phyloP scores from a whole-genome alignment of 1,140 invertebrate species.

The Apis florea region DNA sequence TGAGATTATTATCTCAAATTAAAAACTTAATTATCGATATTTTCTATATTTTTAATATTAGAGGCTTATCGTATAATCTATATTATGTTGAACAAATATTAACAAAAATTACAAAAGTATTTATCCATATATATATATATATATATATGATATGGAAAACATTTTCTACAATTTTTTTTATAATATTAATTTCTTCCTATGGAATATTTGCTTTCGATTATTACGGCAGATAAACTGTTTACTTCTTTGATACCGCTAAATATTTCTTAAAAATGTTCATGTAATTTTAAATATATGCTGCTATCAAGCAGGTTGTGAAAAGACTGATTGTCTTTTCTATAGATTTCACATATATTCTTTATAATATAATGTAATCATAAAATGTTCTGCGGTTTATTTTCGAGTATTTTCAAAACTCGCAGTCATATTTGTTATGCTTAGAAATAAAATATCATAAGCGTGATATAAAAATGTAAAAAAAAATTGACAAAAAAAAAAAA shows the following conservation, averaged over 20 bases:
- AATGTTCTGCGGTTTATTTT: conserved; percentile 12
- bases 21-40: conserved; percentile 12
- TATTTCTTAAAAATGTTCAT: not conserved
- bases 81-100: conserved; percentile 22
- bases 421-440: conserved; percentile 13
- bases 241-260: not conserved
- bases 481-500: conserved; percentile 50
- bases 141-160: not conserved
- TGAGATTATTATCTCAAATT: not conserved
- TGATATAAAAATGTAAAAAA: conserved; percentile 39
- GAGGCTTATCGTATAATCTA: conserved; percentile 31
- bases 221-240: conserved; percentile 8
- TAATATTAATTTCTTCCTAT: conserved; percentile 19
- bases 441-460: not conserved
- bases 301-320: not conserved
- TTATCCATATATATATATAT: not conserved
- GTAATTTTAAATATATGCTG: conserved; percentile 5
- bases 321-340: conserved; percentile 2
- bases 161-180: not conserved
- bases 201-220: conserved; percentile 13
- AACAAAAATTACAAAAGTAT: not conserved
- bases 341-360: conserved; percentile 29
- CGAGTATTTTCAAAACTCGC: conserved; percentile 1
- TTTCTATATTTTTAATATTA: conserved; percentile 32
- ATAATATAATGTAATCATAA: not conserved